These are phyloP conservation scores for Cryptophagus acutangulus DNA, from an alignment of 2,888 invertebrate genomes.

Conservation along the genomic window DNA sequence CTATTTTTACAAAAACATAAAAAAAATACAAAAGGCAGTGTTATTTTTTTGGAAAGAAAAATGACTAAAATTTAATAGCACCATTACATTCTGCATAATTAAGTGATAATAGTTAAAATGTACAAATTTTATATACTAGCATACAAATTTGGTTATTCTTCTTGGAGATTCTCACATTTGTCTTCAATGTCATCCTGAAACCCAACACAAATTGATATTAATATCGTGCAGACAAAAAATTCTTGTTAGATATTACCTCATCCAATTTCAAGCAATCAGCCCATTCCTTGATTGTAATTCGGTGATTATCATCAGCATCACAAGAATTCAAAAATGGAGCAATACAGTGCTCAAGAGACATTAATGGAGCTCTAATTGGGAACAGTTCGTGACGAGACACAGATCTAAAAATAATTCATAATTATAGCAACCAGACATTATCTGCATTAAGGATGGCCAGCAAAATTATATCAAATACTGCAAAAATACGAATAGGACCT, in stretches of 20 bases:
- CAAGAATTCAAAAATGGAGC: conserved; percentile 92
- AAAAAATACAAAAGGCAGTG: too few species aligned
- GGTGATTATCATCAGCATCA: conserved; percentile 83
- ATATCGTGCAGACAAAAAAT: too few species aligned
- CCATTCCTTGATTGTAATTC: conserved; percentile 90
- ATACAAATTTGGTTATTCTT: conserved; percentile 15
- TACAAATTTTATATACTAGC: conserved; percentile 3
- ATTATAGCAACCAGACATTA: background rate
- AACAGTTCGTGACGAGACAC: conserved; percentile 94
- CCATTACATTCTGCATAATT: conserved; percentile 37
- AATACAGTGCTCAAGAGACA: conserved; percentile 96
- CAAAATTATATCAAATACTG: background rate
- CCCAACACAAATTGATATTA: conserved; percentile 3
- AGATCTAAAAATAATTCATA: conserved; percentile 54
- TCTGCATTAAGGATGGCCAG: background rate
- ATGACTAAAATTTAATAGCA: too few species aligned
- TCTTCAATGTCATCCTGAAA: conserved; percentile 71
- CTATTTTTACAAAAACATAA: too few species aligned
- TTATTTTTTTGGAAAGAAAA: too few species aligned
- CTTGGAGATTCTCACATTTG: conserved; percentile 70
- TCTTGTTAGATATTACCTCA: too few species aligned
- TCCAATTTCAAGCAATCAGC: conserved; percentile 80
- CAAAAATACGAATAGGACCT: too few species aligned
- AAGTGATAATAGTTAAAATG: conserved; percentile 8
- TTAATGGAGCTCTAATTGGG: conserved; percentile 90